Evolutionary conservation across 2,888 invertebrate genomes (phyloP).

Genomic region (Plebejus argus): DNA sequence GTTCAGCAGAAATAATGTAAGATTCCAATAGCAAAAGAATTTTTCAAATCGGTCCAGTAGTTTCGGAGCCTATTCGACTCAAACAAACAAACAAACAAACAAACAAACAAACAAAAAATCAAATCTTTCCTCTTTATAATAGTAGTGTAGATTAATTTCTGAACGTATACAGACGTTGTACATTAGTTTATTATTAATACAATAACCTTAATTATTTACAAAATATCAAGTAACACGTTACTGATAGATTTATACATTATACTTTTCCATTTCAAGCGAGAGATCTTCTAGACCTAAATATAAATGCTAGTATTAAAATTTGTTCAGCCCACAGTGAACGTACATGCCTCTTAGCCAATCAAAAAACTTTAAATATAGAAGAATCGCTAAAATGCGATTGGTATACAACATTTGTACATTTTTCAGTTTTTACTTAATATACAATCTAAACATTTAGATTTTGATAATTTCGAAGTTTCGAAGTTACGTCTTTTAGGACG

Average conservation of each 20-base stretch:
- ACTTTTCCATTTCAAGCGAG: slow-evolving; percentile 32
- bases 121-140: too few relatives aligned
- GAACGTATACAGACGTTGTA: slow-evolving; percentile 79
- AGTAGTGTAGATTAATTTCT: too few relatives aligned
- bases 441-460: slow-evolving; percentile 32
- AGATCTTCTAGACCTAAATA: slow-evolving; percentile 38
- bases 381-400: slow-evolving; percentile 42
- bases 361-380: slow-evolving; percentile 19
- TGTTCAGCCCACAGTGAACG: slow-evolving; percentile 35
- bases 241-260: slow-evolving; percentile 26
- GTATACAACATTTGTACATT: slow-evolving; percentile 45
- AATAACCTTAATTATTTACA: slow-evolving; percentile 65
- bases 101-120: too few relatives aligned
- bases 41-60: too few relatives aligned
- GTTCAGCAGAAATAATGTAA: too few relatives aligned
- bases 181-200: slow-evolving; percentile 72
- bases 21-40: too few relatives aligned
- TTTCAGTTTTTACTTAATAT: slow-evolving; percentile 34
- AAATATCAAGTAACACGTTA: slow-evolving; percentile 41
- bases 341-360: slow-evolving; percentile 30
- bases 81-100: too few relatives aligned
- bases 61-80: too few relatives aligned
- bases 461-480: slow-evolving; percentile 1
- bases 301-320: slow-evolving; percentile 32
- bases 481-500: not conserved